phyloP scores from a whole-genome alignment of 2,797 vertebrate genomes.

The Mus caroli region DNA sequence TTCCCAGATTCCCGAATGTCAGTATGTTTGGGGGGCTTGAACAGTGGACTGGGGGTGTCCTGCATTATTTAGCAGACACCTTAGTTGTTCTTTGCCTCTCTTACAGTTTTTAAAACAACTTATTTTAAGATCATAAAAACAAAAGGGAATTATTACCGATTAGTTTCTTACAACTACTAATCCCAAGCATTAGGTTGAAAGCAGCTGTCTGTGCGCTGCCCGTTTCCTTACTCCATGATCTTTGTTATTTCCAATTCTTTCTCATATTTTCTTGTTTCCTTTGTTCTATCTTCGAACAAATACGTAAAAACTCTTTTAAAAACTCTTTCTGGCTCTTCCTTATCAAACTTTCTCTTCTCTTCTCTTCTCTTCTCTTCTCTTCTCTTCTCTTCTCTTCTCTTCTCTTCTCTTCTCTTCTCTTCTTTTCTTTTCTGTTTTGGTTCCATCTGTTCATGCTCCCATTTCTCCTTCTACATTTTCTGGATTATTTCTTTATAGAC shows the following conservation, averaged over 20 bases:
- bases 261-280: conserved; percentile 55
- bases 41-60: fast-evolving
- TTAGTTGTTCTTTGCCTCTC: neutral
- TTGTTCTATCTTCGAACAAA: conserved; percentile 50
- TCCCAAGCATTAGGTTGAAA: neutral
- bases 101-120: neutral
- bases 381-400: too few species aligned
- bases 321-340: neutral
- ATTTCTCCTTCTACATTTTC: conserved; percentile 42
- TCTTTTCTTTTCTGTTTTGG: conserved; percentile 33
- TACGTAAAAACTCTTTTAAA: neutral
- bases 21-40: neutral
- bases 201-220: neutral
- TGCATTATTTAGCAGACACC: neutral
- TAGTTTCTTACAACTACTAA: neutral
- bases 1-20: fast-evolving
- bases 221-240: neutral
- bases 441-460: conserved; percentile 35
- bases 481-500: conserved; percentile 62
- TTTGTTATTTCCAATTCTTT: neutral
- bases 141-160: neutral
- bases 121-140: neutral
- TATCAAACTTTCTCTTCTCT: neutral
- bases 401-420: neutral
- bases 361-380: neutral